Evolutionary conservation across 2,888 invertebrate species (phyloP), one percentile per base, ranked within the genome.

Genomic region (Lomographa bimaculata): DNA sequence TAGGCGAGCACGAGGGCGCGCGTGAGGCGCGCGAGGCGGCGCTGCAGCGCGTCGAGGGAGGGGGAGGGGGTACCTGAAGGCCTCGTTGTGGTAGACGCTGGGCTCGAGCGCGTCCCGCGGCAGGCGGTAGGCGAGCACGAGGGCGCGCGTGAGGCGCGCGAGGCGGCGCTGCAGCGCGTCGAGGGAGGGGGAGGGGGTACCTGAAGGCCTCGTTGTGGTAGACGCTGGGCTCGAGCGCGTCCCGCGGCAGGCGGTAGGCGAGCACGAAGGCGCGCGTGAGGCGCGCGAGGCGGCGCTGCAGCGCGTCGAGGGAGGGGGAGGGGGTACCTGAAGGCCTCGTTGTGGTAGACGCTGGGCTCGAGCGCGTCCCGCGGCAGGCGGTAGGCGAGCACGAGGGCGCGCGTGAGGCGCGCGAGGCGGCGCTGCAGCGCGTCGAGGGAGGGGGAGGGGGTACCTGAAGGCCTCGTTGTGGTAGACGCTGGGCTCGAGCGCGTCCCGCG

Each of bases 41-140:
- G n/a, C n/a, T n/a, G n/a, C n/a, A n/a, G n/a, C n/a, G n/a, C n/a
- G n/a, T n/a, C n/a, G n/a, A n/a, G n/a, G n/a, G n/a, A n/a, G n/a
- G n/a, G n/a, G n/a, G n/a, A n/a, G n/a, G n/a, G n/a, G n/a, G n/a
- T n/a, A 78, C 62, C 93, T 93, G 72, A 92, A 94, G 0, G 92
- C 93, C 72, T 95, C 95, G 60, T 95, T 95, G 67, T 95, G 94
- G 74, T 92, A 95, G 56, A 95, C 93, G 40, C 93, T 92, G 64
- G 95, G 95, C 86, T 95, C 94, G 32, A 94, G 82, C 72, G 94
- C 94, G 67, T 93, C 93, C 46, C 91, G 91, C 3, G 95, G 94
- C 70, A 96, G 94, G 58, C 90, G 91, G 74, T 95, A 95, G 3
- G 94, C 93, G 46, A 90, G 85, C 37, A 93, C 92, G 44, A 95